Percentiles rank a stretch among this genome's conserved stretches.
Conservation (phyloP, 2,113 vertebrate genomes). For the Rhabdomys dilectus region DNA sequence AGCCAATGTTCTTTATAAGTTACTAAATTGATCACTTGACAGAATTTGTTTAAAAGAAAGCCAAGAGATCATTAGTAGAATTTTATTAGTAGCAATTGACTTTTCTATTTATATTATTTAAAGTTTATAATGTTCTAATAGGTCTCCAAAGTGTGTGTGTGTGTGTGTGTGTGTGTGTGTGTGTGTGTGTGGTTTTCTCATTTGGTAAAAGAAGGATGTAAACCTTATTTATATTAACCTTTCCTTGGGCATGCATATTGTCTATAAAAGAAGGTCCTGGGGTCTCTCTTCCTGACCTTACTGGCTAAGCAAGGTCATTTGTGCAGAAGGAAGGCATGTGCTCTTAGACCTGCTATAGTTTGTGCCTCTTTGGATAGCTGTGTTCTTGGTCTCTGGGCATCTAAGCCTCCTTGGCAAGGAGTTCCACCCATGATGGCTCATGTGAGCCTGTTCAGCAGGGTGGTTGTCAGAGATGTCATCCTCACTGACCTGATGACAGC, state of each 20-base stretch:
- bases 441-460: too few relatives aligned
- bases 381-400: background rate
- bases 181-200: background rate
- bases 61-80: slow-evolving; percentile 31
- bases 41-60: slow-evolving; percentile 37
- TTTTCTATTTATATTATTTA: slow-evolving; percentile 4
- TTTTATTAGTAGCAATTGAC: slow-evolving; percentile 18
- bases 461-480: background rate
- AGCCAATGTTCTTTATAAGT: slow-evolving; percentile 7
- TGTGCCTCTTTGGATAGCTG: background rate
- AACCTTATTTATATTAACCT: background rate
- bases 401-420: background rate
- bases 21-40: background rate
- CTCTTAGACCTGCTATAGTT: background rate
- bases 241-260: background rate
- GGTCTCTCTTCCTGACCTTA: background rate
- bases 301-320: background rate
- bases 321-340: background rate
- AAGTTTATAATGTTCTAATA: slow-evolving; percentile 39
- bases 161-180: background rate
- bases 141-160: background rate
- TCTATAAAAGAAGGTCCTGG: background rate
- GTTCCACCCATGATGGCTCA: background rate
- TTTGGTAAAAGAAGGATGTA: background rate
- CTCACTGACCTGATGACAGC: background rate